These are phyloP conservation scores for Chelon labrosus DNA, from an alignment of 2,797 vertebrate species.

Conservation along the genomic window DNA sequence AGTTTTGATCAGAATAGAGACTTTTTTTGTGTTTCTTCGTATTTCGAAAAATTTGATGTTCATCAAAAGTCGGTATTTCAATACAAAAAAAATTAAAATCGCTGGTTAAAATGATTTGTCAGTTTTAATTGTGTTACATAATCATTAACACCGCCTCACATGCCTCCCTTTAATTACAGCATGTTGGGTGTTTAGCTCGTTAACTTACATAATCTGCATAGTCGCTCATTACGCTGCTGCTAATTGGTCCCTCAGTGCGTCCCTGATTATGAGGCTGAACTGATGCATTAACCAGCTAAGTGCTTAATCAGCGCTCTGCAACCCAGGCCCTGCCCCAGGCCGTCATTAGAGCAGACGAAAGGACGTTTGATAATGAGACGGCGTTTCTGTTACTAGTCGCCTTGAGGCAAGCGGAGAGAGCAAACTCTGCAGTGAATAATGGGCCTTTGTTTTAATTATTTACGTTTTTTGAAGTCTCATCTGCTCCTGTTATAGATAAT, in stretches of 20 bases:
- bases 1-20: neutral
- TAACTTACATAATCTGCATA: conserved; percentile 36
- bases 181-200: conserved; percentile 23
- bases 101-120: too few relatives aligned
- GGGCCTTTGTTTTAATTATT: neutral
- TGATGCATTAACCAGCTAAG: conserved; percentile 40
- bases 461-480: too few relatives aligned
- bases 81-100: too few relatives aligned
- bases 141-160: too few relatives aligned
- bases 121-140: too few relatives aligned
- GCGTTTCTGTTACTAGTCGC: neutral
- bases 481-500: neutral
- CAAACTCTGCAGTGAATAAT: neutral
- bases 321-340: conserved; percentile 32
- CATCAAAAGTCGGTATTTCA: neutral
- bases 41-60: neutral
- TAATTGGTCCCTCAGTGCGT: conserved; percentile 75
- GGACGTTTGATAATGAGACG: neutral
- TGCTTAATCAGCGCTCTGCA: conserved; percentile 47
- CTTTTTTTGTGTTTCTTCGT: neutral
- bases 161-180: conserved; percentile 26
- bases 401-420: neutral
- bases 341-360: conserved; percentile 30
- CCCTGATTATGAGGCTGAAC: conserved; percentile 63
- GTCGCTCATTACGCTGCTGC: conserved; percentile 22